Percentiles rank a stretch among this genome's conserved stretches.
Conservation (phyloP, 2,888 invertebrate species). For the Drosophila mulleri region DNA sequence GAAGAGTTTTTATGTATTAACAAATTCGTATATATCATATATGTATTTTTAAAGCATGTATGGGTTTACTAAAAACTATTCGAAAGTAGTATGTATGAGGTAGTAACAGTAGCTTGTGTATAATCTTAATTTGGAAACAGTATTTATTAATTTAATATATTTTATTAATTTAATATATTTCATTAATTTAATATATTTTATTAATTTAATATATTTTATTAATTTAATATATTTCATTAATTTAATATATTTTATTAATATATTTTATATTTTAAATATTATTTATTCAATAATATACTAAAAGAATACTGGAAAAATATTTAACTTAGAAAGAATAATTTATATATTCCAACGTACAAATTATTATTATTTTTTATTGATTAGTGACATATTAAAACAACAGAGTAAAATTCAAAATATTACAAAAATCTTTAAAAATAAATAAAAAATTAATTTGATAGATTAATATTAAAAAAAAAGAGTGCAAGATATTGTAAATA, state of each 20-base stretch:
- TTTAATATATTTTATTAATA: too few species aligned
- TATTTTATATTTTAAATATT: too few species aligned
- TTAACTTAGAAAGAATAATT: not conserved
- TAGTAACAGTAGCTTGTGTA: not conserved
- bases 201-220: not conserved
- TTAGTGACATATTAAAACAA: not conserved
- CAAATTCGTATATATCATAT: not conserved
- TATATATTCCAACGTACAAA: too few species aligned
- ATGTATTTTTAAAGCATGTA: not conserved
- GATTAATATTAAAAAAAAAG: not conserved
- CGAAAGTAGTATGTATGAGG: not conserved
- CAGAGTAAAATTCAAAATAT: not conserved
- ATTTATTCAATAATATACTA: too few species aligned
- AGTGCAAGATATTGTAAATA: not conserved
- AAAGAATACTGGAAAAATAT: not conserved
- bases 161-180: not conserved
- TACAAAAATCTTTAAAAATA: not conserved
- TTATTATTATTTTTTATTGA: not conserved
- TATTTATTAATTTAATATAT: not conserved
- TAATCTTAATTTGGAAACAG: not conserved
- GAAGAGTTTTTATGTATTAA: not conserved
- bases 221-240: too few species aligned
- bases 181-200: too few species aligned
- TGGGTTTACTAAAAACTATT: not conserved
- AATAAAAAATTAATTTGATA: too few species aligned